Conservation (phyloP, 2,888 invertebrate genomes). For the Dicyrtomina minuta region DNA sequence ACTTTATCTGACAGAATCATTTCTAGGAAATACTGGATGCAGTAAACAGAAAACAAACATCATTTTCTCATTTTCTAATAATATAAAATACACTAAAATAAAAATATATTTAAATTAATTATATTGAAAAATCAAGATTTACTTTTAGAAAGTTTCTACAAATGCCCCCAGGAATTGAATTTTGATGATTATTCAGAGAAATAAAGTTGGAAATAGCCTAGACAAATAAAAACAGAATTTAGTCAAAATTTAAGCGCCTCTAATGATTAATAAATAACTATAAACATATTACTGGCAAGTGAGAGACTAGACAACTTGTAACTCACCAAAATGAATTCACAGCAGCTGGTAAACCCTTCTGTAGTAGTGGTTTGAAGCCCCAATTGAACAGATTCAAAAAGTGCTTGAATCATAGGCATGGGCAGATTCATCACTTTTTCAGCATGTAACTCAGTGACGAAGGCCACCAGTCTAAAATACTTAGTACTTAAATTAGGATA, state of each 20-base stretch:
- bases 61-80: too few species aligned
- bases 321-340: constrained; percentile 62
- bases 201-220: constrained; percentile 48
- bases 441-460: constrained; percentile 42
- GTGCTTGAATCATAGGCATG: constrained; percentile 60
- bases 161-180: constrained; percentile 40
- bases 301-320: background rate
- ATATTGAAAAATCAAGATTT: constrained; percentile 4
- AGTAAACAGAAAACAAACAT: too few species aligned
- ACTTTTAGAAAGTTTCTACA: constrained; percentile 49
- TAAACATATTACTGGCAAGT: background rate
- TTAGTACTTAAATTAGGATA: constrained; percentile 69
- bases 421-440: constrained; percentile 56
- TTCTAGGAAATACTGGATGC: constrained; percentile 65
- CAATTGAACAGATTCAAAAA: constrained; percentile 63
- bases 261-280: constrained; percentile 3
- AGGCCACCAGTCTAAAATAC: constrained; percentile 58
- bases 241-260: background rate
- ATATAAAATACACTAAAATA: too few species aligned
- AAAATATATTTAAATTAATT: background rate
- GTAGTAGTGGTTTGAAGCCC: constrained; percentile 65
- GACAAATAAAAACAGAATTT: too few species aligned
- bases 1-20: constrained; percentile 67
- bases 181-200: constrained; percentile 43
- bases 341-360: constrained; percentile 63